Evolutionary conservation across 2,797 vertebrate genomes (phyloP).

Genomic region (Miichthys miiuy): DNA sequence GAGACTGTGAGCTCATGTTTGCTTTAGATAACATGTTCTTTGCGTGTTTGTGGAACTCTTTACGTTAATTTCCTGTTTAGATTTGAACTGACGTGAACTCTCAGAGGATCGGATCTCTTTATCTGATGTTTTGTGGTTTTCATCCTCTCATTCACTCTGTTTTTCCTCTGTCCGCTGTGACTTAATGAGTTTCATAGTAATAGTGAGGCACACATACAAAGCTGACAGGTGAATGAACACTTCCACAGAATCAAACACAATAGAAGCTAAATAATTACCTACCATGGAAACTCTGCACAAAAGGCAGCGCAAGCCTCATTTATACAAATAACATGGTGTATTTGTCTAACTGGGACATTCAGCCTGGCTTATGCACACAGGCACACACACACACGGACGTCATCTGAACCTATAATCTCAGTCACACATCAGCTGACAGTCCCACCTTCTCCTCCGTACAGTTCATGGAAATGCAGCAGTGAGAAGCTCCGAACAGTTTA

Average conservation of each 20-base stretch:
- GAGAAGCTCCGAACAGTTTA: too few species aligned
- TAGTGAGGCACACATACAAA: constrained; percentile 23
- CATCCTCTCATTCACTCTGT: rapidly evolving
- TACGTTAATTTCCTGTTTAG: constrained; percentile 54
- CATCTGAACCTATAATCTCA: constrained; percentile 13
- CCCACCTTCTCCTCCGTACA: neutral
- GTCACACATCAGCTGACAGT: neutral
- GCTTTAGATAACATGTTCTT: constrained; percentile 35
- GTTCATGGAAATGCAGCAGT: too few species aligned
- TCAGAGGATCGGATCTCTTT: neutral
- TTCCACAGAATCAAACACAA: constrained; percentile 58
- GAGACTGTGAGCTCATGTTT: constrained; percentile 24
- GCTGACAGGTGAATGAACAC: constrained; percentile 52
- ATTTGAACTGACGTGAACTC: constrained; percentile 1
- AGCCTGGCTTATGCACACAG: neutral
- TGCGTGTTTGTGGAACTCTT: neutral
- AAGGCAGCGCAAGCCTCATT: constrained; percentile 31
- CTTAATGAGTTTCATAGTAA: constrained; percentile 36
- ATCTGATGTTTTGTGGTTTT: neutral
- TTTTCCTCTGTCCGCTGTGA: neutral
- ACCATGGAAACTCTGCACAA: constrained; percentile 59
- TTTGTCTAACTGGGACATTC: constrained; percentile 49
- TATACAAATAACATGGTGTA: constrained; percentile 38
- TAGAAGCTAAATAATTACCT: constrained; percentile 55
- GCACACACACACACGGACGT: constrained; percentile 6